Evolutionary conservation across 37 sponge, comb jelly and placozoan genomes (phyloP), one percentile per base, ranked within the genome.

Genomic region (Tethya wilhelma): DNA sequence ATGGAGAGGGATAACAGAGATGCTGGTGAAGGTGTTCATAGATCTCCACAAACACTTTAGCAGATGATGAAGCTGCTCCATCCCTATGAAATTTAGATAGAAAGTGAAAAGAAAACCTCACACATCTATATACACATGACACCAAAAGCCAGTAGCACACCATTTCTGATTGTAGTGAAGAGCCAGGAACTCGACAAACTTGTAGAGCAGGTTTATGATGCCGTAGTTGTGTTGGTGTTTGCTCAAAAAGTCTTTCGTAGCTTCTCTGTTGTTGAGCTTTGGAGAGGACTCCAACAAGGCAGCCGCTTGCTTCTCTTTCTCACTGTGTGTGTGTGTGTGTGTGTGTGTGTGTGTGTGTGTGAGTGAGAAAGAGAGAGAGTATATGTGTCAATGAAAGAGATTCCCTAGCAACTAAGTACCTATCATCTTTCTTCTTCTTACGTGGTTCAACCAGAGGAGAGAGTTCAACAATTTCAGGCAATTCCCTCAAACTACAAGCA

Each of bases 1-100:
- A 73, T 37, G 75, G 67, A 58, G 87, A 87, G 22, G 87, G 87
- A 25, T 63, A 67, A 38, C 19, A 19, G 58, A 87, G 67, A 42
- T 87, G 87, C 30, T 46, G 30, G 38, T 87, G 87, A 33, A 87
- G 64, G 9, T 46, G 56, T 55, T 87, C 76, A 30, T 87, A 87
- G 14, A 74, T 25, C 22, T 87, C 87, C 36, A 68, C 31, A 40
- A 73, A 87, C 45, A 79, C 32, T 26, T 60, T 71, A 3, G 39
- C 71, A 1, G 39, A n/a, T 30, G 59, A 32, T 38, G 39, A 39
- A 29, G 59, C 11, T 25, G 57, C 28, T 42, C 6, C 64, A 0
- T 43, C 41, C 78, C 78, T 77, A 42, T 2, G 33, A 38, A 34
- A 8, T 34, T 34, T 23, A 34, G 7, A 37, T 38, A 8, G 6